Conservation (phyloP, 2,797 vertebrate species). For the Synanceia verrucosa region DNA sequence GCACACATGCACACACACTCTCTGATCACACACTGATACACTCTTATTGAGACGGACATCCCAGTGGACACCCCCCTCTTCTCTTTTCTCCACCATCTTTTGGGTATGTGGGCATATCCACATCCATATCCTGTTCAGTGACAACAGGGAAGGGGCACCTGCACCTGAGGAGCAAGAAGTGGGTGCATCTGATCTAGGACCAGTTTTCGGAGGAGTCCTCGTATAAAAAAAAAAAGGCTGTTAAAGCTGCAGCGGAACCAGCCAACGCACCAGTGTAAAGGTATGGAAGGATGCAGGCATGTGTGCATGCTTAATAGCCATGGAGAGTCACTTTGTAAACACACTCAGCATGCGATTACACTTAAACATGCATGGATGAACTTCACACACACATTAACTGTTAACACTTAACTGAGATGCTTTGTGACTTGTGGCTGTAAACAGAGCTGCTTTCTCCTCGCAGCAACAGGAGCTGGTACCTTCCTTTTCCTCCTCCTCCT, state of each 20-base stretch:
- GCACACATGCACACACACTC: slow-evolving; percentile 13
- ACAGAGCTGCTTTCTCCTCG: slow-evolving; percentile 40
- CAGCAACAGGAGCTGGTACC: slow-evolving; percentile 59
- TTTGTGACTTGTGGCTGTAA: slow-evolving; percentile 36
- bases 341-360: slow-evolving; percentile 10
- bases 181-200: slow-evolving; percentile 39
- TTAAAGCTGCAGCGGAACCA: slow-evolving; percentile 41
- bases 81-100: slow-evolving; percentile 9
- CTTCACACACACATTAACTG: slow-evolving; percentile 32
- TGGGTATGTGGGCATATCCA: slow-evolving; percentile 14
- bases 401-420: slow-evolving; percentile 27
- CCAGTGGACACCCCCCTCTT: slow-evolving; percentile 5
- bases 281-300: slow-evolving; percentile 37
- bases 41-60: slow-evolving; percentile 32
- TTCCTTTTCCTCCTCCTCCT: neutral
- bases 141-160: slow-evolving; percentile 41
- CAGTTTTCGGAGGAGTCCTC: slow-evolving; percentile 14
- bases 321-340: slow-evolving; percentile 4
- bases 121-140: no score
- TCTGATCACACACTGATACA: slow-evolving; percentile 19
- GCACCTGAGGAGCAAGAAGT: slow-evolving; percentile 44
- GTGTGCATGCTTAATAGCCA: neutral
- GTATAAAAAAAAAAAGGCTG: slow-evolving; percentile 21
- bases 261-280: slow-evolving; percentile 45
- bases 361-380: slow-evolving; percentile 16